Base-by-base conservation (phyloP, 2,113 vertebrate genomes). In the Epinephelus moara region DNA sequence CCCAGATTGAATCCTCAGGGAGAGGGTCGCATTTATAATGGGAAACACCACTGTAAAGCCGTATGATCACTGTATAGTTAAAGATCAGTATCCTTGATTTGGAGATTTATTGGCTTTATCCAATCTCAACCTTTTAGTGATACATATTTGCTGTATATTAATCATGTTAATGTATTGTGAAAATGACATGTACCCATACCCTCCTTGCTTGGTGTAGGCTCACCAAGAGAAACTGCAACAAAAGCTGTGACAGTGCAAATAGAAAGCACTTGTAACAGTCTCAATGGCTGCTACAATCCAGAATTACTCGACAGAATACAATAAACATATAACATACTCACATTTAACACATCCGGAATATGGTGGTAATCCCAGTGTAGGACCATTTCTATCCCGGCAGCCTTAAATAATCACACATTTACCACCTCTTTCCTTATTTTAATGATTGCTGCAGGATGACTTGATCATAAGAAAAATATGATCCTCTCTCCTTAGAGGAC, bases 81-180 rank as follows among this genome's bases (percentile, higher is more conserved):
- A 30, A n/a, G 1, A 50, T 7, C 4, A 15, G 15, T 13, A 18
- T 13, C 8, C 19, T 6, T 74, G 40, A 82, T 47, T 60, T 76
- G 5, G 42, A n/a, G 25, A 68, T 57, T 67, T 60, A 73, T 27
- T 50, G 23, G 2, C 11, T 84, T 64, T n/a, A 74, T 50, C 47
- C 13, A 73, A 42, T 72, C 42, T 11, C 13, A 64, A 56, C 27
- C 4, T 40, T 70, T 56, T 27, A 42, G 2, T 17, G 15, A n/a
- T 0, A 52, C 17, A 50, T 59, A 25, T 55, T 33, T 30, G 2
- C 30, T 57, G 8, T 17, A 57, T 70, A 63, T 37, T 19, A 77
- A 6, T 37, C 33, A 37, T 71, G 45, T 7, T 25, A 8, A 49
- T 45, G 33, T 17, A 70, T 0, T n/a, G 12, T 42, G 14, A 55